Conservation (phyloP, 2,888 invertebrate genomes). For the Cryptosula pallasiana region DNA sequence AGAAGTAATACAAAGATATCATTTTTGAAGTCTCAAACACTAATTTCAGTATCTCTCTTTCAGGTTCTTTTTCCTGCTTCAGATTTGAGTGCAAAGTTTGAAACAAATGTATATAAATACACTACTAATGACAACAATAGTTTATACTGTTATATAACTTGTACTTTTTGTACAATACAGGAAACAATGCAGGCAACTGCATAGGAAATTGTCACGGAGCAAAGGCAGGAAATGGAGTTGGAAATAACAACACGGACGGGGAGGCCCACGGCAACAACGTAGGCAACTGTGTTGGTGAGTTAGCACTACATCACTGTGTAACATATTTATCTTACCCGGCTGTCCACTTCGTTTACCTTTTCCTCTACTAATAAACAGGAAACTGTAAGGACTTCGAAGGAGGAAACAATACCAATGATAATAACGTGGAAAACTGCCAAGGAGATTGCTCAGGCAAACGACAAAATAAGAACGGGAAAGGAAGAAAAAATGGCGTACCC, state of each 20-base stretch:
- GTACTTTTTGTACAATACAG: too few species aligned
- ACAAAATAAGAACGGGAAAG: neutral
- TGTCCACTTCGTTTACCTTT: too few species aligned
- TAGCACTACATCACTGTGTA: neutral
- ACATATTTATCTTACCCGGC: too few species aligned
- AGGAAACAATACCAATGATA: slow-evolving; percentile 16
- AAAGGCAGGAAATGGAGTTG: neutral
- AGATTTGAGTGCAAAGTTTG: too few species aligned
- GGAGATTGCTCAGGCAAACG: neutral
- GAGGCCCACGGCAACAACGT: slow-evolving; percentile 14
- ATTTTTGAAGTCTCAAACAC: too few species aligned
- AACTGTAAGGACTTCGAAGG: slow-evolving; percentile 22
- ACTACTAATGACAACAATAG: too few species aligned
- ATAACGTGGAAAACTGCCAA: slow-evolving; percentile 3
- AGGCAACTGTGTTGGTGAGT: slow-evolving; percentile 16
- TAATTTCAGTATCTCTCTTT: too few species aligned
- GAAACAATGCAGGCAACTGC: slow-evolving; percentile 12
- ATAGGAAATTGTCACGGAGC: slow-evolving; percentile 15
- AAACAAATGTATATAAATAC: too few species aligned
- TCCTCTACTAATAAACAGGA: neutral
- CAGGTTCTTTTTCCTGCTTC: too few species aligned
- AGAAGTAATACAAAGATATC: too few species aligned
- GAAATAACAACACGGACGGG: slow-evolving; percentile 13
- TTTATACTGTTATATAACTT: too few species aligned
- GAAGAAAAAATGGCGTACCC: neutral